A percentile compares a stretch with the other conserved stretches of the same genome.
Evolutionary conservation across 2,113 vertebrate genomes (phyloP).

Genomic region (Pelecanoides urinatrix): DNA sequence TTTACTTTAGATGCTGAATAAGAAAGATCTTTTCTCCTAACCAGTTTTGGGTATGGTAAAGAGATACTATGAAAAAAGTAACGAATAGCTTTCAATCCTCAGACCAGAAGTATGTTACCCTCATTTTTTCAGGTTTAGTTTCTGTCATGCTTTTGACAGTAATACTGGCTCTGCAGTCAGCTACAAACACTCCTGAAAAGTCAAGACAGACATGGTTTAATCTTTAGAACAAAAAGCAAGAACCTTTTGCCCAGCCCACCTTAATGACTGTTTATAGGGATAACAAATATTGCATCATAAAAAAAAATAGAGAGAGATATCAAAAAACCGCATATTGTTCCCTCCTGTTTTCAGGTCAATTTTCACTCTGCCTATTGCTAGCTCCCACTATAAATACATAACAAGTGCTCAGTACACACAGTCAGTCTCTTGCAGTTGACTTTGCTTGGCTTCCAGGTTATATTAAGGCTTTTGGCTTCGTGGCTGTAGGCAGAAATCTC

Average conservation of each 20-base stretch:
- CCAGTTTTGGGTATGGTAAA: background rate
- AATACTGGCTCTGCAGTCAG: background rate
- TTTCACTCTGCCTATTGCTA: background rate
- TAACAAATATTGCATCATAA: background rate
- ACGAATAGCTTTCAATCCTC: background rate
- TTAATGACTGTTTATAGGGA: background rate
- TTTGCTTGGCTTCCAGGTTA: slow-evolving; percentile 33
- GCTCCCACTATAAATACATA: background rate
- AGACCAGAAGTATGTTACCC: background rate
- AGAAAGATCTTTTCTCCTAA: background rate
- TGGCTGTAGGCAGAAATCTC: slow-evolving; percentile 30
- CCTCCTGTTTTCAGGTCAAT: background rate
- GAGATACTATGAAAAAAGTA: background rate
- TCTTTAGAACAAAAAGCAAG: background rate
- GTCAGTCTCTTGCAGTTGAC: background rate
- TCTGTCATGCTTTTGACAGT: background rate
- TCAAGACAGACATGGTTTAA: background rate
- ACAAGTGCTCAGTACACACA: background rate
- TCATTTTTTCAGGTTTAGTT: background rate
- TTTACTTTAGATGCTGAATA: background rate
- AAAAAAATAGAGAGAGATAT: background rate
- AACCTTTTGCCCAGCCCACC: background rate
- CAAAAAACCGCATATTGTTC: background rate
- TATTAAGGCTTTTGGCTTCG: slow-evolving; percentile 10
- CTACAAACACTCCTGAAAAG: background rate